phyloP scores from a whole-genome alignment of 2,888 invertebrate genomes.

The Drosophila mercatorum region DNA sequence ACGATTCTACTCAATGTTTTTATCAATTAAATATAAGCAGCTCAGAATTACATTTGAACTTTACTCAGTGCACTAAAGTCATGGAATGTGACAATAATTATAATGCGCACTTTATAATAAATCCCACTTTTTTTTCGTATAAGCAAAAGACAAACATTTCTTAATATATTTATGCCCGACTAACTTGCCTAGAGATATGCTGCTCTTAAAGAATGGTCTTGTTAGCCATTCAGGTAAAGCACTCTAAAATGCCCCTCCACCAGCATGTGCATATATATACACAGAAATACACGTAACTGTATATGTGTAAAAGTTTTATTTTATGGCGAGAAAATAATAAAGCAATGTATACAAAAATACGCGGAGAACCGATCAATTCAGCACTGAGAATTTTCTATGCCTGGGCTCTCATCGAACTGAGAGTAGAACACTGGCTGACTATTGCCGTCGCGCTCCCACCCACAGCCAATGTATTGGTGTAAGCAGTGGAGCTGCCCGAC shows the following conservation, averaged over 20 bases:
- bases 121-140: background rate
- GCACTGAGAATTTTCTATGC: slow-evolving; percentile 21
- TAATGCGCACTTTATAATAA: background rate
- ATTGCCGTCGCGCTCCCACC: slow-evolving; percentile 43
- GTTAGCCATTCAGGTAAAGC: background rate
- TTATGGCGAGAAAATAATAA: slow-evolving; percentile 26
- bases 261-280: background rate
- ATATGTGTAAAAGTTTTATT: background rate
- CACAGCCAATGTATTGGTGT: slow-evolving; percentile 21
- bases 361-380: slow-evolving; percentile 48
- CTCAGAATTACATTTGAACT: background rate
- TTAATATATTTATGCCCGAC: too few species aligned
- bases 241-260: background rate
- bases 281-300: background rate
- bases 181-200: too few species aligned
- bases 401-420: slow-evolving; percentile 15
- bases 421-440: slow-evolving; percentile 42
- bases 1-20: background rate
- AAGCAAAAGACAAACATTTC: background rate
- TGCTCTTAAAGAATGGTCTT: background rate
- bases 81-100: background rate
- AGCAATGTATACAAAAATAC: slow-evolving; percentile 18
- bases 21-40: background rate
- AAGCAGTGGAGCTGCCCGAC: slow-evolving; percentile 38
- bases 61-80: background rate